Base-by-base conservation (phyloP, 2,113 vertebrate genomes). In the Ageneiosus marmoratus region DNA sequence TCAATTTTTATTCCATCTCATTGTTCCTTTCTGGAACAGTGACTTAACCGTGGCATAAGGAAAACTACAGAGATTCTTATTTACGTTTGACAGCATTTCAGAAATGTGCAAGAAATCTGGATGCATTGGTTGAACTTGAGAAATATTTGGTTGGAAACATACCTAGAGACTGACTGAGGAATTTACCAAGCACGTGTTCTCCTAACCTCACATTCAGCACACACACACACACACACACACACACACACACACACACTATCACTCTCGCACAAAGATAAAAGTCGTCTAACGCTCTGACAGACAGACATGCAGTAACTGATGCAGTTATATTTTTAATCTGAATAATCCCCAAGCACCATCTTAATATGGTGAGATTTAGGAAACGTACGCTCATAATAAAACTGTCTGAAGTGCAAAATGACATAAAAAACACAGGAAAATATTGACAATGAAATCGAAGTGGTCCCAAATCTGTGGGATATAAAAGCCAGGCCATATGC, bases 141-240 rank as follows among this genome's bases (percentile, higher is more conserved):
- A 44, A 41, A 56, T 77, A 27, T 24, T 55, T 55, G 73, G 73
- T 37, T 55, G 37, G 37, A 78, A 58, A 78, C 20, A 60, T 60
- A 78, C 37, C 76, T 60, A 24, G 12, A 77, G 58, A 77, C 24
- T 44, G n/a, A 37, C 74, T 65, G 9, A 34, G 73, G 73, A 77
- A 77, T 77, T 77, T 60, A 58, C 76, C 22, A 16, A 46, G 29
- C 51, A 15, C 44, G 70, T 81, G 85, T 44, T 83, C 65, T 82
- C 77, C 41, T 29, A 55, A 37, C 50, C 50, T 55, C 50, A 50
- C 50, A 34, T 20, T 76, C n/a, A 22, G 12, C 78, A 86, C 84
- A 87, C 89, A 88, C 84, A 85, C 83, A 90, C 81, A 87, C 88
- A 85, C 78, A 86, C 83, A 89, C 88, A 87, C 41, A 48, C 65